phyloP scores from a whole-genome alignment of 2,888 invertebrate genomes.

The Macaria liturata region DNA sequence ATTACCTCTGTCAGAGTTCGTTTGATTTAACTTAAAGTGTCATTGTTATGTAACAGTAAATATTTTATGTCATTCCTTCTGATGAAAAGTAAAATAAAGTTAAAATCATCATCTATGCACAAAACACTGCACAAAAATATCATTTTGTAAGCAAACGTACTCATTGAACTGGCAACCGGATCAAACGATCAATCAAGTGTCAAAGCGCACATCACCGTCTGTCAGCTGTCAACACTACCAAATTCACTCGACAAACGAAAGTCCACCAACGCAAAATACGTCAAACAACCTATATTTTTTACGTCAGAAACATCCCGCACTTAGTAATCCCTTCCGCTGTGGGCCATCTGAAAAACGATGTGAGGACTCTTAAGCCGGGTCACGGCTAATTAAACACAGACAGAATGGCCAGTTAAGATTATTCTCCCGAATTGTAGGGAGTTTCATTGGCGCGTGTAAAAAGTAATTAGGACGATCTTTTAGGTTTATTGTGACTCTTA shows the following conservation, averaged over 20 bases:
- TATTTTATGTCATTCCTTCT: too few species aligned
- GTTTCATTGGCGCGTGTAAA: slow-evolving; percentile 14
- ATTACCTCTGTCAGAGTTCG: too few species aligned
- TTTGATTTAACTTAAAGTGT: too few species aligned
- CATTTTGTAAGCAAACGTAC: too few species aligned
- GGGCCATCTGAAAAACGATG: slow-evolving; percentile 19
- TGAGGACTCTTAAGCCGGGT: slow-evolving; percentile 22
- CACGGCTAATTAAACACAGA: slow-evolving; percentile 20
- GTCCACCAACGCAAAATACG: slow-evolving; percentile 17
- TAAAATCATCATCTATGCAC: too few species aligned
- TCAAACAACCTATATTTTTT: slow-evolving; percentile 17
- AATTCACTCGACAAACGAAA: slow-evolving; percentile 21
- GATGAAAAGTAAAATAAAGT: too few species aligned
- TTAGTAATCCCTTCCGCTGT: slow-evolving; percentile 23
- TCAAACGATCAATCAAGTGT: slow-evolving; percentile 1
- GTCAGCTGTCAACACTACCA: slow-evolving; percentile 5
- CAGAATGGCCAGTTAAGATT: slow-evolving; percentile 20
- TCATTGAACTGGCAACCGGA: too few species aligned
- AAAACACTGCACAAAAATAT: too few species aligned
- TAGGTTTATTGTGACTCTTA: slow-evolving; percentile 6
- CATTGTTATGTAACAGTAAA: too few species aligned
- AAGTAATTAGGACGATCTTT: slow-evolving; percentile 20
- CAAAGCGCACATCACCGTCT: slow-evolving; percentile 4
- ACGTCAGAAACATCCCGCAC: slow-evolving; percentile 20
- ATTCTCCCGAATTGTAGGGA: slow-evolving; percentile 16